Base-by-base conservation (phyloP, 2,797 vertebrate genomes). In the Margarornis squamiger region DNA sequence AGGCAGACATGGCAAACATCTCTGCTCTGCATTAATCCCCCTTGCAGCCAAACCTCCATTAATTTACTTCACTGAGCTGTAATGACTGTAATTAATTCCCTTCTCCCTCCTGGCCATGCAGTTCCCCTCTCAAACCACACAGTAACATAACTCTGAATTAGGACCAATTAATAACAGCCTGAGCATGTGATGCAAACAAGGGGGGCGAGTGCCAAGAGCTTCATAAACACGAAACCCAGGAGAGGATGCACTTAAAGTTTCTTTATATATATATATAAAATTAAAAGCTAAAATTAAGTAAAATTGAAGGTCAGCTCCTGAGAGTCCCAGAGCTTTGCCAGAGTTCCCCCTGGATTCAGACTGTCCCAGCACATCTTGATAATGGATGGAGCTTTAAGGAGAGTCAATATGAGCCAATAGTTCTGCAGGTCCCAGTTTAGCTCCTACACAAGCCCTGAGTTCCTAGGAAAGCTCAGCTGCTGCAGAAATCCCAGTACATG, bases 401-500 rank as follows among this genome's bases (percentile, higher is more conserved):
- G 29, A 74, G 9, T 26, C 16, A 46, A 1, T 5, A 27, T 7
- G 73, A 46, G 34, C 36, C 14, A 14, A 21, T 0, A 5, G n/a
- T 9, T 10, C 74, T 26, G n/a, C 8, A 30, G 54, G 52, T 51
- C 48, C 34, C 46, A 9, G 7, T 7, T 48, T 2, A 59, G 45
- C 14, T 14, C 26, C 45, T 3, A 4, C 38, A 19, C 0, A 3
- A 89, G 48, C 41, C 68, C 24, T 24, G 45, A 38, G 45, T 9
- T 62, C 74, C 54, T 14, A 14, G 67, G 71, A 51, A 30, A 57
- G 61, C 68, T 83, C 58, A 34, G 76, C 78, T 38, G 63, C 76
- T 9, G 1, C 6, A 6, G 83, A n/a, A 62, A 38, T 4, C 43
- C 11, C 81, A 29, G 8, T 0, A 5, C 15, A 8, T 1, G 78